Percentiles rank a stretch among this genome's conserved stretches.
Conservation (phyloP, 2,113 vertebrate genomes). For the Cryptomyrus ogoouensis region DNA sequence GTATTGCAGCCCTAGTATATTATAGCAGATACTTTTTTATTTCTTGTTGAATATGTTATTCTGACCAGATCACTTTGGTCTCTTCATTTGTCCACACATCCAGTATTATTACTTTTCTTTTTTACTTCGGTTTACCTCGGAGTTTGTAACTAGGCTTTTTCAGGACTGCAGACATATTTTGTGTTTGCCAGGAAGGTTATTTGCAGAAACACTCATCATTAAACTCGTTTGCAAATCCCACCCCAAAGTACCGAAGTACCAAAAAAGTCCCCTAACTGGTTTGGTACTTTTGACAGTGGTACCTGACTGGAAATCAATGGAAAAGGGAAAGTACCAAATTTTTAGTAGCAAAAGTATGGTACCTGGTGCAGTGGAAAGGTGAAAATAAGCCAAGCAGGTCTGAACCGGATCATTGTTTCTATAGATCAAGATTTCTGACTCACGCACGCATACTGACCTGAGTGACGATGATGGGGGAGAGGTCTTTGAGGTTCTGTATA, state of each 20-base stretch:
- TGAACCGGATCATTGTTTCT: background rate
- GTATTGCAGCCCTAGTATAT: background rate
- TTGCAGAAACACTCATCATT: background rate
- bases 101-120: background rate
- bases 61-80: background rate
- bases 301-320: background rate
- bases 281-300: background rate
- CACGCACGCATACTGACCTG: conserved; percentile 59
- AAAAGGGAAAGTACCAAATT: background rate
- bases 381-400: background rate
- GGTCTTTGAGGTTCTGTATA: conserved; percentile 96
- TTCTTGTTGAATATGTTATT: background rate
- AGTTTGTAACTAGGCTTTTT: background rate
- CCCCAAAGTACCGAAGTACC: background rate
- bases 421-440: background rate
- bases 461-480: conserved; percentile 93
- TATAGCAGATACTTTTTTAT: background rate
- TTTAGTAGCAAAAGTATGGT: background rate
- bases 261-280: background rate
- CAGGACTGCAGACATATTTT: background rate
- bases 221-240: background rate
- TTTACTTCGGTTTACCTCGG: background rate
- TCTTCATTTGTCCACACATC: background rate
- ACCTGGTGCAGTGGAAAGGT: background rate
- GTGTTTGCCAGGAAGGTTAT: background rate